Conservation (phyloP, 2,888 invertebrate species). For the Tetanocera ferruginea region DNA sequence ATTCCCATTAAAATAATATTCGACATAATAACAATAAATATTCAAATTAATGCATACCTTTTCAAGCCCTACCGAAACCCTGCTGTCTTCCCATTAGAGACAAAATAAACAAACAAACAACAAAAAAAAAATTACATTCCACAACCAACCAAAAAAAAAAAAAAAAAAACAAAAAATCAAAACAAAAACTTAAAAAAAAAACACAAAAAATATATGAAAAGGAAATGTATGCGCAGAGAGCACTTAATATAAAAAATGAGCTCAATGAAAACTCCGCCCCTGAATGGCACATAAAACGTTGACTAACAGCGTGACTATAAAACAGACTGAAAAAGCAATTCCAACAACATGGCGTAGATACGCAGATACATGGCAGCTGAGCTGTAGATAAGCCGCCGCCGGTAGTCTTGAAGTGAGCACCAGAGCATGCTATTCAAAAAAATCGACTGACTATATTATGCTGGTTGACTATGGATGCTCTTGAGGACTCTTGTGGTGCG, state of each 20-base stretch:
- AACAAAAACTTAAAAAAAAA: conserved; percentile 38
- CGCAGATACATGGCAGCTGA: neutral
- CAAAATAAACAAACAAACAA: conserved; percentile 24
- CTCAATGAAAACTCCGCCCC: conserved; percentile 60
- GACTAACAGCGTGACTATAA: conserved; percentile 5
- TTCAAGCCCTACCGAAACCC: conserved; percentile 51
- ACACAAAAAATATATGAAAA: conserved; percentile 28
- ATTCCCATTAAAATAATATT: conserved; percentile 35
- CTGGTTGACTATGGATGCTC: conserved; percentile 16
- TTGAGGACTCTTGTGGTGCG: conserved; percentile 14
- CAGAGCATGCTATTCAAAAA: neutral
- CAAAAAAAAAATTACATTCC: conserved; percentile 12
- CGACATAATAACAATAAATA: conserved; percentile 44
- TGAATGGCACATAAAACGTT: conserved; percentile 40
- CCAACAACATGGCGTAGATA: conserved; percentile 10
- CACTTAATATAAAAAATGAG: conserved; percentile 12
- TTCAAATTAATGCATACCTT: conserved; percentile 49
- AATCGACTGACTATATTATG: conserved; percentile 5
- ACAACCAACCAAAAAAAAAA: conserved; percentile 33
- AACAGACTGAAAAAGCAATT: conserved; percentile 5
- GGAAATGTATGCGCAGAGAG: conserved; percentile 31
- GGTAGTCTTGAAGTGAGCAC: conserved; percentile 11
- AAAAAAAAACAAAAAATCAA: conserved; percentile 30
- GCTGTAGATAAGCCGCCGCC: conserved; percentile 6
- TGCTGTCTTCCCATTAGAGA: neutral